Evolutionary conservation across 2,888 invertebrate species (phyloP).

Genomic region (Eugnorisma glareosa): DNA sequence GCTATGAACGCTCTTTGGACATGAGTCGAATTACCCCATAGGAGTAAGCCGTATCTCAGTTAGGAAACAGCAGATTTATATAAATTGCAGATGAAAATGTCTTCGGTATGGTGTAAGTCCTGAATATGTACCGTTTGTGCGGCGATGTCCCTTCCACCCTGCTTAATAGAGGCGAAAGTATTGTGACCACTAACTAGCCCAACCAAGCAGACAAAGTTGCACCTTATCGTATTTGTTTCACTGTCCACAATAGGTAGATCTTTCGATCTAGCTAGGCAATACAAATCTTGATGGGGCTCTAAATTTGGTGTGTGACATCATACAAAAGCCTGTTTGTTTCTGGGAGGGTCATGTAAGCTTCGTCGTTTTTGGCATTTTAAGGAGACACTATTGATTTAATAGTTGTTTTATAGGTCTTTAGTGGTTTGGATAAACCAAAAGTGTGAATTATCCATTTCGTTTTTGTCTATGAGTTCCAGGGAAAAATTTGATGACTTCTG

Average conservation of each 20-base stretch:
- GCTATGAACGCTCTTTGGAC: too few relatives aligned
- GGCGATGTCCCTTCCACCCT: not conserved
- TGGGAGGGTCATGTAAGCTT: constrained; percentile 29
- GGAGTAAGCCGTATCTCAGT: too few relatives aligned
- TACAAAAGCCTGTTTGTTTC: constrained; percentile 35
- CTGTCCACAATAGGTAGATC: not conserved
- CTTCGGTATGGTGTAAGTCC: not conserved
- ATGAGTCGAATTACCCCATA: too few relatives aligned
- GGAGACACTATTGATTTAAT: constrained; percentile 19
- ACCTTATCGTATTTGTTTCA: not conserved
- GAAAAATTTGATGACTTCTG: not conserved
- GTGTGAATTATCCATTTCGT: not conserved
- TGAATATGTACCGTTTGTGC: not conserved
- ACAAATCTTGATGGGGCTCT: constrained; percentile 39
- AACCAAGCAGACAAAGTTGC: not conserved
- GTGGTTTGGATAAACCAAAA: not conserved
- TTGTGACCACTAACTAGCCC: not conserved
- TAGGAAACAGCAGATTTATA: too few relatives aligned
- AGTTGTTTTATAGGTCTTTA: constrained; percentile 1
- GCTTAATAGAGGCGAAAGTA: not conserved
- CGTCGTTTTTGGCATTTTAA: constrained; percentile 41
- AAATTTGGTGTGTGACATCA: constrained; percentile 56
- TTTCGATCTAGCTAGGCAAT: constrained; percentile 10
- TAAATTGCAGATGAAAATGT: too few relatives aligned
- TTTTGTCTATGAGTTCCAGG: constrained; percentile 1